Conservation (phyloP, 2,113 vertebrate genomes). For the Ageneiosus marmoratus region DNA sequence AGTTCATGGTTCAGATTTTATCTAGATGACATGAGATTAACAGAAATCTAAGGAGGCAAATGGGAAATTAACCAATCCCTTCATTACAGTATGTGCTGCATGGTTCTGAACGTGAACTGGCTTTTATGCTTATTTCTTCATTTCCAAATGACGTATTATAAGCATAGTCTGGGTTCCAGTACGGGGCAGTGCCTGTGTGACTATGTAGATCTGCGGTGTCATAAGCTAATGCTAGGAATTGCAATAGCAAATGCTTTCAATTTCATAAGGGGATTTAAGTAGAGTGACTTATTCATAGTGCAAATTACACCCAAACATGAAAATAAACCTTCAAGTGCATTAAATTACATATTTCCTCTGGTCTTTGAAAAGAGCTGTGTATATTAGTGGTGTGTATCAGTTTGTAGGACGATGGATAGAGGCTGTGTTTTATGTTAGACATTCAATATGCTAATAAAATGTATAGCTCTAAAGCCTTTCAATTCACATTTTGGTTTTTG, state of each 20-base stretch:
- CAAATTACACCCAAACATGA: constrained; percentile 56
- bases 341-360: constrained; percentile 40
- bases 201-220: constrained; percentile 56
- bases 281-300: neutral
- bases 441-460: neutral
- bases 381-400: neutral
- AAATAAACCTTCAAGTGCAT: constrained; percentile 37
- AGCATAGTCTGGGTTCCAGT: constrained; percentile 61
- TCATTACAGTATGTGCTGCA: neutral
- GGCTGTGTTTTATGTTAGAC: neutral
- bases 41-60: neutral
- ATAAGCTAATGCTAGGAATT: constrained; percentile 57
- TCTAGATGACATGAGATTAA: neutral
- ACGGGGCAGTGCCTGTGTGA: constrained; percentile 64
- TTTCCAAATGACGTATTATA: constrained; percentile 60
- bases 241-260: constrained; percentile 32
- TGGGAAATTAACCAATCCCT: neutral
- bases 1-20: neutral
- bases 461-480: neutral
- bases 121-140: neutral
- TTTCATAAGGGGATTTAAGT: constrained; percentile 36
- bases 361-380: neutral
- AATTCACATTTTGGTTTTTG: neutral
- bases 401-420: constrained; percentile 1
- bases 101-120: neutral